Conservation (phyloP, 2,113 vertebrate genomes). For the Shinisaurus crocodilurus region DNA sequence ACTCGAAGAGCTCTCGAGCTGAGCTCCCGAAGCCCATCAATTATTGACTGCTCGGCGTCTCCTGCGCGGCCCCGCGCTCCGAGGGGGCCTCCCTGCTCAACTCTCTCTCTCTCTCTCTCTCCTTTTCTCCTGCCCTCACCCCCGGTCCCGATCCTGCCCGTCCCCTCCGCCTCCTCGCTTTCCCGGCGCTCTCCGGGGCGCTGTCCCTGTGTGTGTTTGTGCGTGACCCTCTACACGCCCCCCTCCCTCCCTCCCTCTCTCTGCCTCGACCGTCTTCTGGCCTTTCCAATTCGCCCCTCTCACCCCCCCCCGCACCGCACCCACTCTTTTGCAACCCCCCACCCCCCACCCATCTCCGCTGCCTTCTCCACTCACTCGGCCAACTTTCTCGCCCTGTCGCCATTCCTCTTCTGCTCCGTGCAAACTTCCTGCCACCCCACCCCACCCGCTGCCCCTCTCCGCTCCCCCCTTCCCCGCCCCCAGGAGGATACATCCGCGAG, state of each 20-base stretch:
- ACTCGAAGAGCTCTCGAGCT: not conserved
- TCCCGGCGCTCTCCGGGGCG: rapidly evolving
- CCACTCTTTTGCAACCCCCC: not conserved
- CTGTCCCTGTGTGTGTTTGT: rapidly evolving
- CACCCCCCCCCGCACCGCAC: not conserved
- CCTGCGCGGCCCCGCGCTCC: too few species aligned
- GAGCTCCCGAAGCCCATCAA: not conserved
- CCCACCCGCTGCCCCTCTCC: rapidly evolving
- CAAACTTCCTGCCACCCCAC: not conserved
- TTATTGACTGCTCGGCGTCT: not conserved
- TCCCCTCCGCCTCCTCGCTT: too few species aligned
- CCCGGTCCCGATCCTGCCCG: not conserved
- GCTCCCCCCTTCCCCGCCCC: not conserved
- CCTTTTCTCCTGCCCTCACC: too few species aligned
- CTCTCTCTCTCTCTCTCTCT: not conserved
- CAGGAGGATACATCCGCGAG: conserved; percentile 88
- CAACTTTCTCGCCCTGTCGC: not conserved
- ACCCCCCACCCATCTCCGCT: not conserved
- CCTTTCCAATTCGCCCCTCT: not conserved
- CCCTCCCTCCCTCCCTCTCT: too few species aligned
- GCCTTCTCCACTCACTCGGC: not conserved
- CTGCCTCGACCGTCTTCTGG: rapidly evolving
- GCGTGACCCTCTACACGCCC: rapidly evolving
- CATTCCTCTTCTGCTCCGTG: too few species aligned
- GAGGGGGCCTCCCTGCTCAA: too few species aligned